phyloP scores from a whole-genome alignment of 2,888 invertebrate species.

The Mimumesa dahlbomi region DNA sequence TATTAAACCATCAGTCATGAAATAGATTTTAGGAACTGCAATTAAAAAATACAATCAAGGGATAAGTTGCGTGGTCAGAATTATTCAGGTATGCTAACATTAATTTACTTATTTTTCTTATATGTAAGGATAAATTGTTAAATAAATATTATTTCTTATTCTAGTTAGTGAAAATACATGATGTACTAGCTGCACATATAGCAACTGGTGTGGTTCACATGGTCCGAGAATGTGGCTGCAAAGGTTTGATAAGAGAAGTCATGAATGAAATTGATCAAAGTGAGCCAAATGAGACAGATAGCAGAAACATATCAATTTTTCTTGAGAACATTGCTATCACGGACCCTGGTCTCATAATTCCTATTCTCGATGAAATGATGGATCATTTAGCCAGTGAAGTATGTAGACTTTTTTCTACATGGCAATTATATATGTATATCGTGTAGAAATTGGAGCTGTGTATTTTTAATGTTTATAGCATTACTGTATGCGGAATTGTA shows the following conservation, averaged over 20 bases:
- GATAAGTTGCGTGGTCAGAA: slow-evolving; percentile 87
- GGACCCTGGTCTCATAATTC: slow-evolving; percentile 69
- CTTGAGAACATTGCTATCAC: slow-evolving; percentile 70
- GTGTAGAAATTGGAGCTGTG: slow-evolving; percentile 15
- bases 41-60: slow-evolving; percentile 93
- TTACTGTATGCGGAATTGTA: slow-evolving; percentile 87
- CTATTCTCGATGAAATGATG: slow-evolving; percentile 71
- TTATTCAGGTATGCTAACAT: slow-evolving; percentile 82
- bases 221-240: slow-evolving; percentile 85
- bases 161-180: slow-evolving; percentile 88
- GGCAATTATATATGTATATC: slow-evolving; percentile 14
- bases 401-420: slow-evolving; percentile 13
- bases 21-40: slow-evolving; percentile 90
- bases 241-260: slow-evolving; percentile 87
- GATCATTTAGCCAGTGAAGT: slow-evolving; percentile 74
- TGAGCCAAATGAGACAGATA: slow-evolving; percentile 82
- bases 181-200: slow-evolving; percentile 86
- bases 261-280: slow-evolving; percentile 88
- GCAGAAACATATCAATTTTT: slow-evolving; percentile 75
- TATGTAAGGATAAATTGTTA: background rate
- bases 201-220: slow-evolving; percentile 87
- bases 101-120: no score
- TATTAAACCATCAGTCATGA: slow-evolving; percentile 65
- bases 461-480: slow-evolving; percentile 78
- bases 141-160: slow-evolving; percentile 72